These are phyloP conservation scores for Albula goreensis DNA, from an alignment of 2,113 vertebrate species.

Conservation along the genomic window DNA sequence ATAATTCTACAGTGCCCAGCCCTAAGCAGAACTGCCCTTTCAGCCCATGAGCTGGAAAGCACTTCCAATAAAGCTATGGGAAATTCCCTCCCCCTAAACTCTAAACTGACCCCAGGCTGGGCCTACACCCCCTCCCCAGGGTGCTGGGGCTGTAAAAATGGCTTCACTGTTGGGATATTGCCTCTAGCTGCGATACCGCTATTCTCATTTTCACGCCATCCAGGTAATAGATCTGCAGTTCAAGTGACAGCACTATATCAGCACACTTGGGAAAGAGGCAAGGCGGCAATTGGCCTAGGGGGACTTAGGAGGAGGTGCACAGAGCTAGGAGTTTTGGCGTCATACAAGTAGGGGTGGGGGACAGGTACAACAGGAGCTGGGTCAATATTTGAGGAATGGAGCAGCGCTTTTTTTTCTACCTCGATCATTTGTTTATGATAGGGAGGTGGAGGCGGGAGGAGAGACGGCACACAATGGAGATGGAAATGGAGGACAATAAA, in stretches of 20 bases:
- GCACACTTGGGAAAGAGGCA: background rate
- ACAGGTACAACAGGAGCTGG: background rate
- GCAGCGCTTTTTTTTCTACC: background rate
- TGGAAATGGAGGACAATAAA: background rate
- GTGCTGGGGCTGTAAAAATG: background rate
- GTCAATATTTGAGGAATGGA: slow-evolving; percentile 7
- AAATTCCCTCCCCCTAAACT: slow-evolving; percentile 1
- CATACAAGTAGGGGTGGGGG: background rate
- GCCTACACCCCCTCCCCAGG: background rate
- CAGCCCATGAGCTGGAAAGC: background rate
- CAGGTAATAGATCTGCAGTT: background rate
- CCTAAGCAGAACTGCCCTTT: background rate
- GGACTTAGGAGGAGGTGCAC: background rate
- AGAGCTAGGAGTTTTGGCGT: too few relatives aligned
- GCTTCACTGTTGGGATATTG: too few relatives aligned
- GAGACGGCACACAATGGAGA: background rate
- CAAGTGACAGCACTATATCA: background rate
- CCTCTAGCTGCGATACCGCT: background rate
- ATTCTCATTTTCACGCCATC: background rate
- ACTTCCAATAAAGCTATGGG: background rate
- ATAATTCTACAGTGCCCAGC: background rate
- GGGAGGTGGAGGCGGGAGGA: background rate
- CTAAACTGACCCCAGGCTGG: background rate
- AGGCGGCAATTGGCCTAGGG: background rate
- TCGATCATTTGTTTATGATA: background rate